Conservation (phyloP, 2,113 vertebrate species). For the Platichthys flesus region DNA sequence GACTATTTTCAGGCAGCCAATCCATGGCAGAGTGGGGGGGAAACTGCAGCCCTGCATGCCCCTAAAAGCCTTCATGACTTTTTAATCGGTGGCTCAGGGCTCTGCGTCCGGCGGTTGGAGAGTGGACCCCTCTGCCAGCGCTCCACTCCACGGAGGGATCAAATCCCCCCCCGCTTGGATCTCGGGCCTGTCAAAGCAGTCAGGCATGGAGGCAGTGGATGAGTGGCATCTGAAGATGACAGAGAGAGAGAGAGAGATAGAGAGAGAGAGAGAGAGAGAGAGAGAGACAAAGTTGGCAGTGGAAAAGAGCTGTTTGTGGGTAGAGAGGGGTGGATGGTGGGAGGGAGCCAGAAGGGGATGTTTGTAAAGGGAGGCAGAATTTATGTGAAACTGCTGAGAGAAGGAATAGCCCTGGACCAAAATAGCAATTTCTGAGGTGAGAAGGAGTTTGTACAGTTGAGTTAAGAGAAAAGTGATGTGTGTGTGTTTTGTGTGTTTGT, state of each 20-base stretch:
- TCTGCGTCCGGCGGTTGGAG: conserved; percentile 70
- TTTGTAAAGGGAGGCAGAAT: conserved; percentile 62
- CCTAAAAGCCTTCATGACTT: conserved; percentile 86
- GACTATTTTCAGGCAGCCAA: conserved; percentile 84
- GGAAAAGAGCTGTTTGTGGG: conserved; percentile 64
- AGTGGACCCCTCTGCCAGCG: conserved; percentile 68
- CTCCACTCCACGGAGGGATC: conserved; percentile 68
- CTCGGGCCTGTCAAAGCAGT: conserved; percentile 75
- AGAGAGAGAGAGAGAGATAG: conserved; percentile 34
- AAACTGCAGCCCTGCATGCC: conserved; percentile 61
- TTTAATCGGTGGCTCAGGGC: conserved; percentile 83
- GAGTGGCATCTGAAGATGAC: conserved; percentile 75
- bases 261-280: conserved; percentile 47
- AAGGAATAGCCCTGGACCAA: conserved; percentile 63
- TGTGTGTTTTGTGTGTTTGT: conserved; percentile 17
- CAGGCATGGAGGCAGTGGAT: conserved; percentile 69
- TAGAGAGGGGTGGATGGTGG: conserved; percentile 49
- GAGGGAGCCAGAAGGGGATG: conserved; percentile 55
- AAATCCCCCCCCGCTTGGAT: conserved; percentile 57
- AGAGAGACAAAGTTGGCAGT: conserved; percentile 60
- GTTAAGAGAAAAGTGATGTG: conserved; percentile 59
- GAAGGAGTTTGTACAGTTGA: conserved; percentile 66
- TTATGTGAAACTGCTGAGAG: conserved; percentile 70
- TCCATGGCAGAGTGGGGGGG: conserved; percentile 66
- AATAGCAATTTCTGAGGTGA: conserved; percentile 72